A percentile compares a stretch with the other conserved stretches of the same genome.
Conservation (phyloP, 2,888 invertebrate genomes). For the Pammene aurita region DNA sequence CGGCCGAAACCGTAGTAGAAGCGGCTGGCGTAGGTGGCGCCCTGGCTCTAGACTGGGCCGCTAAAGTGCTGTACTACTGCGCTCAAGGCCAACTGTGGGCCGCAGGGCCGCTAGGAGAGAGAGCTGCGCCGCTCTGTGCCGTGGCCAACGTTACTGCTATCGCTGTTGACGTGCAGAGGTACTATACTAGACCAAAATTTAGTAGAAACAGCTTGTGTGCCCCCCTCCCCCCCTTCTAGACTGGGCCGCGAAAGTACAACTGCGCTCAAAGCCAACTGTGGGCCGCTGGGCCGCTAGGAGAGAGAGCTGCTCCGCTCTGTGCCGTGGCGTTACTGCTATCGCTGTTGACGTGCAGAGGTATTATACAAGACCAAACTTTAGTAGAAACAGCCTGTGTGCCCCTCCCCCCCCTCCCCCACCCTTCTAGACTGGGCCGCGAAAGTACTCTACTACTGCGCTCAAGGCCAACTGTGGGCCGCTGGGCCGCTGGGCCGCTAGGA, state of each 20-base stretch:
- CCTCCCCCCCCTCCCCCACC: slow-evolving; percentile 88
- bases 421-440: slow-evolving; percentile 93
- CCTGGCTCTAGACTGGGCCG: slow-evolving; percentile 93
- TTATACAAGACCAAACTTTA: slow-evolving; percentile 54
- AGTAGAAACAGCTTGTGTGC: slow-evolving; percentile 86
- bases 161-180: slow-evolving; percentile 86
- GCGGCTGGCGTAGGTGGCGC: slow-evolving; percentile 88
- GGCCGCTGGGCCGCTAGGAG: slow-evolving; percentile 88
- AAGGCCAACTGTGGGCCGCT: slow-evolving; percentile 85
- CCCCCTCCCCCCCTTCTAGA: slow-evolving; percentile 90
- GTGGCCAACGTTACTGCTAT: slow-evolving; percentile 84
- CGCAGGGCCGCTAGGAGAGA: slow-evolving; percentile 88
- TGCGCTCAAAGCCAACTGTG: slow-evolving; percentile 85
- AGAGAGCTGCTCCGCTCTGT: slow-evolving; percentile 82
- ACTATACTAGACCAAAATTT: slow-evolving; percentile 32
- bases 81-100: slow-evolving; percentile 85
- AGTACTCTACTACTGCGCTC: slow-evolving; percentile 88
- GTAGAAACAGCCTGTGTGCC: slow-evolving; percentile 87
- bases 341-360: slow-evolving; percentile 86
- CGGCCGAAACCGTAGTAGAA: slow-evolving; percentile 83
- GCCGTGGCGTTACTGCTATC: slow-evolving; percentile 83
- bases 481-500: slow-evolving; percentile 89
- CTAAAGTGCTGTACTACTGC: slow-evolving; percentile 89
- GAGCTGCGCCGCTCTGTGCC: slow-evolving; percentile 76
- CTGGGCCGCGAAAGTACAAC: slow-evolving; percentile 91